Conservation (phyloP, 2,888 invertebrate species). For the Limulus polyphemus region DNA sequence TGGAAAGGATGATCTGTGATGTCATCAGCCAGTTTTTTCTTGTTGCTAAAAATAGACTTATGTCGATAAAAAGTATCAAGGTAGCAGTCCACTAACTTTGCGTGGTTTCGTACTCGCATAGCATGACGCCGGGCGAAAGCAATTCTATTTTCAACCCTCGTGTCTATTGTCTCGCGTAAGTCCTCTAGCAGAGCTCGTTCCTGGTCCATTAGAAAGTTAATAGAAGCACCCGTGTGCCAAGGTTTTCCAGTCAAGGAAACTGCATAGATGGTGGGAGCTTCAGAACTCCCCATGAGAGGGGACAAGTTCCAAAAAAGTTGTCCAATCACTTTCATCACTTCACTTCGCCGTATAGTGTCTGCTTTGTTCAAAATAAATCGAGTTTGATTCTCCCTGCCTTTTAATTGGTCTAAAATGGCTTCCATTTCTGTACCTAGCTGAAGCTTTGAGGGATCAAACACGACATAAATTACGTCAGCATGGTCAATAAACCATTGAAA, state of each 20-base stretch:
- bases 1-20: conserved; percentile 50
- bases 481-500: conserved; percentile 92
- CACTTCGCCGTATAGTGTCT: conserved; percentile 80
- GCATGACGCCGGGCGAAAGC: conserved; percentile 88
- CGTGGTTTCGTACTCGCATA: conserved; percentile 87
- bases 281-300: conserved; percentile 81
- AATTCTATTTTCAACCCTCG: conserved; percentile 85
- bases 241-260: conserved; percentile 36
- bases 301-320: conserved; percentile 85
- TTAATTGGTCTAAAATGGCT: conserved; percentile 83
- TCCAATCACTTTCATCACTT: conserved; percentile 58
- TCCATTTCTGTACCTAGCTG: conserved; percentile 91
- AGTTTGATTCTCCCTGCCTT: conserved; percentile 84
- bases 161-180: conserved; percentile 66
- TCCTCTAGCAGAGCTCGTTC: conserved; percentile 77
- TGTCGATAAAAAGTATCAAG: conserved; percentile 84
- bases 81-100: conserved; percentile 93
- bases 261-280: conserved; percentile 84
- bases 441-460: conserved; percentile 88
- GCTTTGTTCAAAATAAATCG: conserved; percentile 89
- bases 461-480: conserved; percentile 85
- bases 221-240: conserved; percentile 20
- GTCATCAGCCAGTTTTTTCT: conserved; percentile 71
- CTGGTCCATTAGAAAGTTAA: conserved; percentile 56
- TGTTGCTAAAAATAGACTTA: conserved; percentile 81